These are phyloP conservation scores for Camelus bactrianus DNA, from an alignment of 2,113 vertebrate genomes.

Conservation along the genomic window DNA sequence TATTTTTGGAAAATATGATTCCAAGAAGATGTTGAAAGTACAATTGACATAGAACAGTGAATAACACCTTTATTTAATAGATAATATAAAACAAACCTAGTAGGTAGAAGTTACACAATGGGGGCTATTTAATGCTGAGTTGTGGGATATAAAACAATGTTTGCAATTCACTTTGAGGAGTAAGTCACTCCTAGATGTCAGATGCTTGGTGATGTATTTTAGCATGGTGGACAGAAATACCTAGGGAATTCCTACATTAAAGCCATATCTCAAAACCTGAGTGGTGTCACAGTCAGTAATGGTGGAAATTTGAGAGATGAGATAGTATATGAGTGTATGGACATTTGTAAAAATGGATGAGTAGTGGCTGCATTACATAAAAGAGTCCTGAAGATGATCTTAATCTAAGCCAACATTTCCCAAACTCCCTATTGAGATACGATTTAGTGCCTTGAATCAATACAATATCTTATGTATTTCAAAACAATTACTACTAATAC, in stretches of 20 bases:
- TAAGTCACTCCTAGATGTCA: not conserved
- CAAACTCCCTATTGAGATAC: not conserved
- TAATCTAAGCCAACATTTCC: not conserved
- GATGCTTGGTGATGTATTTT: not conserved
- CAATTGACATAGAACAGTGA: not conserved
- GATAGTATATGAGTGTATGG: not conserved
- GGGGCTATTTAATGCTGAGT: not conserved
- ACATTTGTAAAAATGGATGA: conserved; percentile 30
- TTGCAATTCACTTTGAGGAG: not conserved
- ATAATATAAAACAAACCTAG: not conserved
- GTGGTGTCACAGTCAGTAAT: not conserved
- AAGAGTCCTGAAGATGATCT: not conserved
- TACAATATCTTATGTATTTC: not conserved
- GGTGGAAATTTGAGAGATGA: not conserved
- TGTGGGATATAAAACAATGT: not conserved
- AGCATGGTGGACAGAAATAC: not conserved
- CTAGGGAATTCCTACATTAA: not conserved
- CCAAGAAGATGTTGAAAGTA: not conserved
- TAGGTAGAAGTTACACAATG: not conserved
- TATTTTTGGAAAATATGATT: not conserved
- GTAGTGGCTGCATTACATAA: not conserved
- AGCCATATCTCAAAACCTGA: not conserved
- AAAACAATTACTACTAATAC: conserved; percentile 22
- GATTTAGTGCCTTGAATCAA: not conserved
- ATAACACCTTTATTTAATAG: not conserved